These are phyloP conservation scores for Bothrops jararaca DNA, from an alignment of 2,113 vertebrate species.

Conservation along the genomic window DNA sequence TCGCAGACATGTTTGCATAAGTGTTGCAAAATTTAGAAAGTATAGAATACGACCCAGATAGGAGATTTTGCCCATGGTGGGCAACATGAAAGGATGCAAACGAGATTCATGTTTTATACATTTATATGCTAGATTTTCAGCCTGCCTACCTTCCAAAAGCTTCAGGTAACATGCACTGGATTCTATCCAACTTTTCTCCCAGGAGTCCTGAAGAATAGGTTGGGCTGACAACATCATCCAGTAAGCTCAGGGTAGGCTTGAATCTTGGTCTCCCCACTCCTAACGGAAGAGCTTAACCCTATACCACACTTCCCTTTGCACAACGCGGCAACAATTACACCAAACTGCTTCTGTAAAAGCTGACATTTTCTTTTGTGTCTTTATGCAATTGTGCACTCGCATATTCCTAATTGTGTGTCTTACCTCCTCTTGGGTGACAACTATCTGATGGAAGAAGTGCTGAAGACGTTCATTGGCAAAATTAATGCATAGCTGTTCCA, in stretches of 20 bases:
- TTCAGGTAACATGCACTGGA: neutral
- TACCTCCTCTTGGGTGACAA: slow-evolving; percentile 86
- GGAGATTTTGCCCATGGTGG: neutral
- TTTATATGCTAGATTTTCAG: neutral
- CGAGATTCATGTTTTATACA: too few relatives aligned
- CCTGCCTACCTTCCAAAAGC: neutral
- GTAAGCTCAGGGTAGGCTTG: neutral
- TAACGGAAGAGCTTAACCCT: neutral
- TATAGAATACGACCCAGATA: too few relatives aligned
- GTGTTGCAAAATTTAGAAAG: neutral
- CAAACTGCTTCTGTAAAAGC: neutral
- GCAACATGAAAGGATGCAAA: neutral
- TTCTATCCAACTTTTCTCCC: neutral
- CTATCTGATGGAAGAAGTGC: slow-evolving; percentile 75
- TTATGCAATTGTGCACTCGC: neutral
- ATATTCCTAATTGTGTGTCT: neutral
- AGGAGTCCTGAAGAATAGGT: neutral
- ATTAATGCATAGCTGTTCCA: slow-evolving; percentile 93
- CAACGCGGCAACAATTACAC: fast-evolving
- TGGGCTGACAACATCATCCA: neutral
- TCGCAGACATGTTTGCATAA: neutral
- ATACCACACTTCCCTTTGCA: neutral
- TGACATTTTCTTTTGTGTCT: neutral
- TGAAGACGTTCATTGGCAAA: slow-evolving; percentile 88
- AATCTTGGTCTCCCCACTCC: neutral